Conservation (phyloP, 2,888 invertebrate species). For the Geotrupes spiniger region DNA sequence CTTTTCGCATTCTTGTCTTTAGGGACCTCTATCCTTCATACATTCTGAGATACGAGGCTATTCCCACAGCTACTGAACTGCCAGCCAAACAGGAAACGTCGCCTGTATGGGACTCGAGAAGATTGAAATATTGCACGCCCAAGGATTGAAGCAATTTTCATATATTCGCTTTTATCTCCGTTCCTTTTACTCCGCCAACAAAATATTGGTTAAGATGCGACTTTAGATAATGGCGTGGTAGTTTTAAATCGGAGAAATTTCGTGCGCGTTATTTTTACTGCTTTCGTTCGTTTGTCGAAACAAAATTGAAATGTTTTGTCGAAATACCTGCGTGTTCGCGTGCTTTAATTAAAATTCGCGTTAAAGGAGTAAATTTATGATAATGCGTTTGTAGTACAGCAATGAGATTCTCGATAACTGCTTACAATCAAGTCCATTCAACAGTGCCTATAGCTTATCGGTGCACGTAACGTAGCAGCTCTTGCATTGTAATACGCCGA, state of each 20-base stretch:
- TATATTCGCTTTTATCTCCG: constrained; percentile 45
- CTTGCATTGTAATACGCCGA: not conserved
- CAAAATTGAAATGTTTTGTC: no score
- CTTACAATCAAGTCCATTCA: no score
- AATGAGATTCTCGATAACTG: no score
- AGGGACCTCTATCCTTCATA: constrained; percentile 50
- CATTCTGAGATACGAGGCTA: constrained; percentile 44
- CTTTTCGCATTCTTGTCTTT: constrained; percentile 49
- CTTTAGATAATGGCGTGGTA: constrained; percentile 29
- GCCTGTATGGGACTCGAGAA: constrained; percentile 44
- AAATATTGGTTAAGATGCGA: constrained; percentile 29
- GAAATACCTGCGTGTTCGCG: no score
- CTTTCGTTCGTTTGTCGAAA: not conserved
- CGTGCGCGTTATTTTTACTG: constrained; percentile 12
- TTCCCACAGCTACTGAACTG: constrained; percentile 44
- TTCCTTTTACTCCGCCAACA: constrained; percentile 24
- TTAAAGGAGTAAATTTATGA: no score
- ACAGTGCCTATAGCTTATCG: no score
- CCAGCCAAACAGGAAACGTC: constrained; percentile 49
- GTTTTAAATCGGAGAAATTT: constrained; percentile 26
- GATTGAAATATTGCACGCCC: constrained; percentile 50
- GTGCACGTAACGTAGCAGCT: no score
- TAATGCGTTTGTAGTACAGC: no score
- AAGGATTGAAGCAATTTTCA: constrained; percentile 50
- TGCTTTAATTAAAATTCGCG: no score